Evolutionary conservation across 2,888 invertebrate species (phyloP).

Genomic region (Lasiommata megera): DNA sequence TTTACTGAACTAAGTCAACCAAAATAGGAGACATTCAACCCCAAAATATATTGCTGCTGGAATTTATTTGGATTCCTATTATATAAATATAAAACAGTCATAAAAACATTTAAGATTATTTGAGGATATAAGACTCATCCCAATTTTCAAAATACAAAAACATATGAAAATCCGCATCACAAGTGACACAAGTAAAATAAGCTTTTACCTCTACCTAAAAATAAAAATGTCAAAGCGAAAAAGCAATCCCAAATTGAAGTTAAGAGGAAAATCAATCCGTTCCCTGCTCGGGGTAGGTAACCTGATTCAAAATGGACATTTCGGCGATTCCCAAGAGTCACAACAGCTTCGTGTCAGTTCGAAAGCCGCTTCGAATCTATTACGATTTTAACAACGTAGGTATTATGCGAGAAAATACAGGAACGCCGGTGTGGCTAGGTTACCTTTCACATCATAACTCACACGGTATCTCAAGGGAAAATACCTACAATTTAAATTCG

Average conservation of each 20-base stretch:
- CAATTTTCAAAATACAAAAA: too few relatives aligned
- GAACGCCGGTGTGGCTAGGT: slow-evolving; percentile 7
- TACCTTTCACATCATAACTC: slow-evolving; percentile 20
- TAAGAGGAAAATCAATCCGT: slow-evolving; percentile 28
- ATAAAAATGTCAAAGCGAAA: slow-evolving; percentile 12
- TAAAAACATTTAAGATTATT: too few relatives aligned
- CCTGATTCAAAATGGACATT: slow-evolving; percentile 31
- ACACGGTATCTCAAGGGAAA: slow-evolving; percentile 10
- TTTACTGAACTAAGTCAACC: too few relatives aligned
- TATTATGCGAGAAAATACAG: slow-evolving; percentile 32
- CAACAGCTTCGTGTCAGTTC: slow-evolving; percentile 30
- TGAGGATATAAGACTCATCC: too few relatives aligned
- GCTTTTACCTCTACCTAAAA: slow-evolving; percentile 7
- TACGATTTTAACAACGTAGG: slow-evolving; percentile 38
- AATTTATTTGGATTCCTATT: too few relatives aligned
- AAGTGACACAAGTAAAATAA: background rate
- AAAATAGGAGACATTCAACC: too few relatives aligned
- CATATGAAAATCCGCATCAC: too few relatives aligned
- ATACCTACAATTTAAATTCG: slow-evolving; percentile 13
- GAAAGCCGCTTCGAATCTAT: slow-evolving; percentile 40
- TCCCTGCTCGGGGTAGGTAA: slow-evolving; percentile 23
- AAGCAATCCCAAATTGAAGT: slow-evolving; percentile 20
- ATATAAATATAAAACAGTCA: too few relatives aligned
- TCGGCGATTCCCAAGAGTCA: slow-evolving; percentile 31
- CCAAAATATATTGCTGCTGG: too few relatives aligned